Percentiles rank a stretch among this genome's conserved stretches.
phyloP scores from a whole-genome alignment of 2,888 invertebrate genomes.

The Dryobotodes eremita region DNA sequence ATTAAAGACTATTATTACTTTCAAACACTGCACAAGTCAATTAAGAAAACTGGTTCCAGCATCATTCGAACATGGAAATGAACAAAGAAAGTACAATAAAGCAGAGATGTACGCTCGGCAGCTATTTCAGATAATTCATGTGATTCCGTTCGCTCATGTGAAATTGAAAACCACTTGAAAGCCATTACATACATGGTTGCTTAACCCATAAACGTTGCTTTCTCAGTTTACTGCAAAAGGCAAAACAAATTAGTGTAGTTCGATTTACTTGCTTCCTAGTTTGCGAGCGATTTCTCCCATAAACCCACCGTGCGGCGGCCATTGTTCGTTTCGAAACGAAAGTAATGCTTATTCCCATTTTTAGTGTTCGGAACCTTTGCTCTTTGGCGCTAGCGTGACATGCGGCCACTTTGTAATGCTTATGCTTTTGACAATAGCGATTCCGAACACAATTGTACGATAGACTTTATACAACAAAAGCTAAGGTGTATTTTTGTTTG shows the following conservation, averaged over 20 bases:
- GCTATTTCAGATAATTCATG: conserved; percentile 64
- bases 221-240: conserved; percentile 84
- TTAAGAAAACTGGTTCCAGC: conserved; percentile 49
- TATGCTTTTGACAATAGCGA: conserved; percentile 71
- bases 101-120: conserved; percentile 43
- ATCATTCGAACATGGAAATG: conserved; percentile 44
- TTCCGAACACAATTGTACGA: conserved; percentile 34
- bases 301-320: conserved; percentile 75
- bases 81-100: conserved; percentile 64
- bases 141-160: conserved; percentile 67
- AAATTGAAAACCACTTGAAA: conserved; percentile 72
- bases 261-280: conserved; percentile 82
- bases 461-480: conserved; percentile 34
- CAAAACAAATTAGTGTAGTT: conserved; percentile 86
- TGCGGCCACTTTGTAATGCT: conserved; percentile 75
- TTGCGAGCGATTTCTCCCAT: conserved; percentile 80
- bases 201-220: conserved; percentile 77
- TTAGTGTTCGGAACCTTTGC: conserved; percentile 83
- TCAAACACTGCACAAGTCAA: conserved; percentile 47
- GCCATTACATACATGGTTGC: conserved; percentile 74
- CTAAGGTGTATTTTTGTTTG: conserved; percentile 62
- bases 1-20: conserved; percentile 33
- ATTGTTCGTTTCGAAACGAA: conserved; percentile 75
- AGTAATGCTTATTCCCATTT: conserved; percentile 86
- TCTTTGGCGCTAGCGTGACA: conserved; percentile 80